Evolutionary conservation across 2,888 invertebrate species (phyloP).

Genomic region (Ophion slaviceki): DNA sequence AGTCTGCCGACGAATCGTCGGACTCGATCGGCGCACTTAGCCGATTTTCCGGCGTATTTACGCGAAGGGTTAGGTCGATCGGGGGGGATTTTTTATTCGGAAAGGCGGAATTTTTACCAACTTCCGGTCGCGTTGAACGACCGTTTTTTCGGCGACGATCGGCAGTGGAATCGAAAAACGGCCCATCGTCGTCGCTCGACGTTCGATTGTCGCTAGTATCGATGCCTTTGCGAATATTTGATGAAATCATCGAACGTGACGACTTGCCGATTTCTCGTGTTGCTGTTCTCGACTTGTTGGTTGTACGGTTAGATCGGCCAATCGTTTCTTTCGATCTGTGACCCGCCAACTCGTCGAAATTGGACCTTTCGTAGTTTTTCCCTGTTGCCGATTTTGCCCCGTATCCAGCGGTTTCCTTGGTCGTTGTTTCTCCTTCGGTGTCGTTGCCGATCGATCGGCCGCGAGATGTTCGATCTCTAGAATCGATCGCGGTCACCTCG

Average conservation of each 20-base stretch:
- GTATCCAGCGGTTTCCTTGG: not conserved
- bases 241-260: not conserved
- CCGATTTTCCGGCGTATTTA: no score
- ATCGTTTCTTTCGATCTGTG: not conserved
- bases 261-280: not conserved
- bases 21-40: no score
- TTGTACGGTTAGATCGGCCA: not conserved
- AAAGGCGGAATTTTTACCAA: not conserved
- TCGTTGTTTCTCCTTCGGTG: not conserved
- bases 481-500: no score
- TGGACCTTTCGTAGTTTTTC: not conserved
- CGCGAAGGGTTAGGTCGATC: not conserved
- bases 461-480: no score
- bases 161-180: not conserved
- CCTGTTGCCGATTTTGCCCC: not conserved
- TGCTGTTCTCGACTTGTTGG: not conserved
- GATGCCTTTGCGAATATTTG: not conserved
- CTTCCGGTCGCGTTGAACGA: not conserved
- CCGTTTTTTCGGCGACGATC: not conserved
- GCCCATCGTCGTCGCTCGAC: not conserved
- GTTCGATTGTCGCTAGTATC: not conserved
- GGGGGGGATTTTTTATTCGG: no score
- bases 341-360: not conserved
- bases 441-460: not conserved
- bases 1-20: no score